A percentile compares a stretch with the other conserved stretches of the same genome.
Conservation (phyloP, 1,140 invertebrate genomes). For the Ceratina calcarata region DNA sequence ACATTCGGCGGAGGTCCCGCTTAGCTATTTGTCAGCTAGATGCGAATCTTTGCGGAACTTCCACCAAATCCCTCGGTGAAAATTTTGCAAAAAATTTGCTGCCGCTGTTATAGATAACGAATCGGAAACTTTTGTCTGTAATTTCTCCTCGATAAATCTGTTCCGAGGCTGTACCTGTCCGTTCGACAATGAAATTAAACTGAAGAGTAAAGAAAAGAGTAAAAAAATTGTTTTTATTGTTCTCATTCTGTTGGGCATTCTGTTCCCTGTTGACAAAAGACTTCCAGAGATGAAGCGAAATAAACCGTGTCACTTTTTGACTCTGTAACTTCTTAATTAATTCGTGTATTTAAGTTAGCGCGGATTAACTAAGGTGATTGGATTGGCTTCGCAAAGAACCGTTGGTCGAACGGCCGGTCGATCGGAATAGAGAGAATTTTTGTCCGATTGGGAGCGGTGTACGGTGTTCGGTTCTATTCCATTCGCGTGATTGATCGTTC, state of each 20-base stretch:
- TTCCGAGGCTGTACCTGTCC: not conserved
- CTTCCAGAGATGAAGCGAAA: too few relatives aligned
- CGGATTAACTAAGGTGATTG: not conserved
- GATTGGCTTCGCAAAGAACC: not conserved
- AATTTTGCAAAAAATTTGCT: slow-evolving; percentile 51
- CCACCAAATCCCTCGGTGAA: slow-evolving; percentile 38
- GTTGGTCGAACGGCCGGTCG: not conserved
- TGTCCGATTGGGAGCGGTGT: not conserved
- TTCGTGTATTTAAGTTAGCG: not conserved
- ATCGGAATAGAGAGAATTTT: not conserved
- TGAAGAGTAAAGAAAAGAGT: too few relatives aligned
- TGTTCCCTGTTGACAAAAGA: not conserved
- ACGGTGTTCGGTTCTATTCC: not conserved
- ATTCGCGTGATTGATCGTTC: slow-evolving; percentile 23
- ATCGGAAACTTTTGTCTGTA: not conserved
- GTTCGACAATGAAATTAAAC: too few relatives aligned
- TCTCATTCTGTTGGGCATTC: too few relatives aligned
- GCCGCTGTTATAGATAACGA: slow-evolving; percentile 5
- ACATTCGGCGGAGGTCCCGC: slow-evolving; percentile 51
- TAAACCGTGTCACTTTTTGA: too few relatives aligned
- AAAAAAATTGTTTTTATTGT: too few relatives aligned
- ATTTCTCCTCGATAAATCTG: slow-evolving; percentile 1
- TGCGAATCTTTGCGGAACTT: slow-evolving; percentile 64
- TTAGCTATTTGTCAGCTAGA: slow-evolving; percentile 66
- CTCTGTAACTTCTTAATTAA: not conserved